phyloP scores from a whole-genome alignment of 2,888 invertebrate species.

The Leptogaster cylindrica region DNA sequence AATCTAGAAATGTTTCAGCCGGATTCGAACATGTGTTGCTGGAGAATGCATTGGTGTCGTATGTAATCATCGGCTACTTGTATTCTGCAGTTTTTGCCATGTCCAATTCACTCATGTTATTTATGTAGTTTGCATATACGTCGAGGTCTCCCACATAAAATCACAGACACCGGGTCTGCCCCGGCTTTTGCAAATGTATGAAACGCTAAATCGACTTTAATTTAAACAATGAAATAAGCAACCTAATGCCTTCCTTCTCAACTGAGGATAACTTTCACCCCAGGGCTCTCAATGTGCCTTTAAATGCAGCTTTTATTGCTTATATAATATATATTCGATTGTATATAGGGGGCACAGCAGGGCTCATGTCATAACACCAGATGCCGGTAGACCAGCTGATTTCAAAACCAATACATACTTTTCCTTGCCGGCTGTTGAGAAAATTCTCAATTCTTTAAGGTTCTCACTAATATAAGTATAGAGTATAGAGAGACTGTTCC shows the following conservation, averaged over 20 bases:
- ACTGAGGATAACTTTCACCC: neutral
- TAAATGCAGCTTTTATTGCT: neutral
- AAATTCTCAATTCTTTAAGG: too few species aligned
- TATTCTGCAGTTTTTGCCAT: too few species aligned
- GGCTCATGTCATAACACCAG: slow-evolving; percentile 1
- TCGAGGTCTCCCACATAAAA: neutral
- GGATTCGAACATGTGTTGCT: too few species aligned
- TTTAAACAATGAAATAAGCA: neutral
- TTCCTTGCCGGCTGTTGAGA: neutral
- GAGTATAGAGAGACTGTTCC: too few species aligned
- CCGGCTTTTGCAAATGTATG: neutral
- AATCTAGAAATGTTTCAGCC: too few species aligned
- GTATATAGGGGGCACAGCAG: neutral
- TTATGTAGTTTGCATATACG: too few species aligned
- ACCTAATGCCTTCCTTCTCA: neutral
- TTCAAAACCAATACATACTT: neutral
- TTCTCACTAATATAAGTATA: too few species aligned
- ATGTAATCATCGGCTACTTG: too few species aligned
- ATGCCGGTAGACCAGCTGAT: neutral
- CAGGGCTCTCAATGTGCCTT: neutral
- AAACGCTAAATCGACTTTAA: neutral
- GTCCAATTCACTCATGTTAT: too few species aligned
- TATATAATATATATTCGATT: neutral
- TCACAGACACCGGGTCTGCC: neutral
- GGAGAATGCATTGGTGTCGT: too few species aligned